Conservation (phyloP, 2,888 invertebrate genomes). For the Meteorus colon region DNA sequence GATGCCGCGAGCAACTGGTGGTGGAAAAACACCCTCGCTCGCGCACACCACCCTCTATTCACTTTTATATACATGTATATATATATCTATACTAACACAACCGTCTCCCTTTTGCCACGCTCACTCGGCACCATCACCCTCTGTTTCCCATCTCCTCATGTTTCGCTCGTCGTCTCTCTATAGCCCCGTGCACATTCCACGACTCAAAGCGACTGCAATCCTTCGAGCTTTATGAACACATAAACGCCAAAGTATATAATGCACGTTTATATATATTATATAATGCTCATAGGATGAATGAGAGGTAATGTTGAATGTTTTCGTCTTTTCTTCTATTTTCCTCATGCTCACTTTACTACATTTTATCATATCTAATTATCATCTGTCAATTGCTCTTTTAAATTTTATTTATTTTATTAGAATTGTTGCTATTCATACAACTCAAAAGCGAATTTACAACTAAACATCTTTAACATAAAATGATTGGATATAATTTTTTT, state of each 20-base stretch:
- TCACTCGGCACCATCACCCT: conserved; percentile 42
- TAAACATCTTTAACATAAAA: too few relatives aligned
- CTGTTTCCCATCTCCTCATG: conserved; percentile 45
- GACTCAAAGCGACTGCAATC: conserved; percentile 64
- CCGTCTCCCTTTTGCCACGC: conserved; percentile 43
- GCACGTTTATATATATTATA: conserved; percentile 33
- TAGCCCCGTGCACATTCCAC: conserved; percentile 54
- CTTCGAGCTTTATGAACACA: conserved; percentile 67
- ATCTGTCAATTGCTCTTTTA: conserved; percentile 19
- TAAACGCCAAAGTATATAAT: conserved; percentile 62
- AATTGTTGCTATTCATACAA: neutral
- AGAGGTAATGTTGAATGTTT: conserved; percentile 57
- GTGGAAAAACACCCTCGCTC: conserved; percentile 74
- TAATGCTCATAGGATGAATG: conserved; percentile 38
- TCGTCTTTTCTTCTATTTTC: conserved; percentile 28
- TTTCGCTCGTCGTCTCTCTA: conserved; percentile 50
- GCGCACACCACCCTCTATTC: conserved; percentile 63
- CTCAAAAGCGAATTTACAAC: too few relatives aligned
- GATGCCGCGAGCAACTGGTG: conserved; percentile 72
- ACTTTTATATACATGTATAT: conserved; percentile 28
- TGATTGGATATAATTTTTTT: too few relatives aligned
- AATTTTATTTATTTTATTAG: conserved; percentile 6
- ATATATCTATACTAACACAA: conserved; percentile 47
- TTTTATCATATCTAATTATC: conserved; percentile 16
- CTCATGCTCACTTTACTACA: neutral